Base-by-base conservation (phyloP, 2,888 invertebrate genomes). In the Dusona sp. region DNA sequence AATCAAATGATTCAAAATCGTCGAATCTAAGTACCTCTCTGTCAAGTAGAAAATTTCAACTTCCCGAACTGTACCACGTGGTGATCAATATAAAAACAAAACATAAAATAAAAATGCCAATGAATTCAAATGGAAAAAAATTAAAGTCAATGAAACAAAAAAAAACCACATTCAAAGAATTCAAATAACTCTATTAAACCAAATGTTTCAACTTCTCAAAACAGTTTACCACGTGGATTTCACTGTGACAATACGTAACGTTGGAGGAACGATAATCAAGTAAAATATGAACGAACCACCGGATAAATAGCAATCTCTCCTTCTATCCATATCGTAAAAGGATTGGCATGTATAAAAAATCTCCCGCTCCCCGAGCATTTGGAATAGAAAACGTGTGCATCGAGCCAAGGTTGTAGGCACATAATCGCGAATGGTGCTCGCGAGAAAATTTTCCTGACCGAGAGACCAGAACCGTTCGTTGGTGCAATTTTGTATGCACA, bases 361-460 rank as follows among this genome's bases (percentile, higher is more conserved):
- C 13, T 45, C 48, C 19, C 19, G 11, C 74, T 36, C 33, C 42
- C 16, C 33, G 19, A 25, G 33, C 36, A 42, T 75, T 64, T 61
- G 48, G 38, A 61, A 80, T 80, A 65, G 65, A 73, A 80, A 73
- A 65, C 79, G 74, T 79, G 83, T 77, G 83, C 74, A 79, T 79
- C 70, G 68, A 79, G 75, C 88, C 92, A 91, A 92, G 91, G 92
- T 88, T 89, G 88, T 79, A 73, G 77, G 73, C 70, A 83, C 88
- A 87, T 89, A 88, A 90, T 90, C 89, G 77, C 57, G 73, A 70
- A 45, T 79, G 33, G 57, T 64, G 16, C 48, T 48, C 29, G 79
- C 64, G 79, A 86, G 83, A 79, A 45, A 57, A 74, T 65, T 79
- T 80, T 80, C 80, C 73, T 73, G 80, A 73, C 77, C 77, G 36